Percentiles rank a stretch among this genome's conserved stretches.
Conservation (phyloP, 1,140 invertebrate species). For the Leptopilina clavipes region DNA sequence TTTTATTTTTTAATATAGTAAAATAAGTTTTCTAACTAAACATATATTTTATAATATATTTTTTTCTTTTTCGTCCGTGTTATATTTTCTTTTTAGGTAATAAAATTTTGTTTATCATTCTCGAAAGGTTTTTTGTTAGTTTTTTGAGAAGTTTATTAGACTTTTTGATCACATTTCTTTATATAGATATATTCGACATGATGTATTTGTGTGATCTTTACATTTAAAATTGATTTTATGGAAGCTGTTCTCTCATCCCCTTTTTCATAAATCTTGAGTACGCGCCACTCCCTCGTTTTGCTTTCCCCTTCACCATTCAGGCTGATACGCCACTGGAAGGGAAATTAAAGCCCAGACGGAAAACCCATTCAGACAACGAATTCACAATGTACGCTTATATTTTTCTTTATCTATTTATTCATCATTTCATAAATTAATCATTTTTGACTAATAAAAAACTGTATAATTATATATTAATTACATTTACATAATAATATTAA, state of each 20-base stretch:
- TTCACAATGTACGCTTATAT: neutral
- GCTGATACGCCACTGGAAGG: slow-evolving; percentile 6
- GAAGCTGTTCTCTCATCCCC: slow-evolving; percentile 11
- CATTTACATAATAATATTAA: too few relatives aligned
- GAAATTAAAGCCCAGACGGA: slow-evolving; percentile 24
- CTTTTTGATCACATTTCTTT: neutral
- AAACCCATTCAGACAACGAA: slow-evolving; percentile 14
- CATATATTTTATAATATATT: too few relatives aligned
- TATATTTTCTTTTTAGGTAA: neutral
- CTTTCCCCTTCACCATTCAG: neutral
- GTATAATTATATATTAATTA: too few relatives aligned
- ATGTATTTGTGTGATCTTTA: slow-evolving; percentile 1
- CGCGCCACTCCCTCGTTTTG: slow-evolving; percentile 21
- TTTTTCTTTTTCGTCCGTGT: too few relatives aligned
- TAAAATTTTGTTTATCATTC: neutral
- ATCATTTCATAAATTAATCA: neutral
- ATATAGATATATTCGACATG: neutral
- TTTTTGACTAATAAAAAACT: too few relatives aligned
- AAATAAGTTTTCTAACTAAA: too few relatives aligned
- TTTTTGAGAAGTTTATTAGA: neutral
- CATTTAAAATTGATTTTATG: slow-evolving; percentile 22
- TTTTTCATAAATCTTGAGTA: slow-evolving; percentile 27
- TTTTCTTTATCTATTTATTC: neutral
- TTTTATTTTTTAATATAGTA: too few relatives aligned
- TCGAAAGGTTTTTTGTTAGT: neutral